phyloP scores from a whole-genome alignment of 2,888 invertebrate species.

The Drosophila merina region DNA sequence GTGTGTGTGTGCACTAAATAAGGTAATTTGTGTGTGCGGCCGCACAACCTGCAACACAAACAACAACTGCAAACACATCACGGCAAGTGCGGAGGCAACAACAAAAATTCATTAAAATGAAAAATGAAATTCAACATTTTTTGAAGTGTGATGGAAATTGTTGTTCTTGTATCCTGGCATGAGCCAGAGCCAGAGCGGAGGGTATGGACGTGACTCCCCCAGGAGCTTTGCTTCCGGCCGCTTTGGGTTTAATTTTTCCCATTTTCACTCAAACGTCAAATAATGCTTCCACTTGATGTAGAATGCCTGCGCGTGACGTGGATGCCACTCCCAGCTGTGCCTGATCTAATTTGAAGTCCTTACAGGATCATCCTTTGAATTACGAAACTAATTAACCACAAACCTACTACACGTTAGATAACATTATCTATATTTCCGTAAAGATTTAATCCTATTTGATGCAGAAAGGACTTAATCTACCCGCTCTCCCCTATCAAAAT shows the following conservation, averaged over 20 bases:
- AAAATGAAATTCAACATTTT: constrained; percentile 77
- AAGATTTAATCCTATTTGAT: neutral
- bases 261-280: constrained; percentile 65
- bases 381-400: neutral
- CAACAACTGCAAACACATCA: constrained; percentile 39
- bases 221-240: constrained; percentile 12
- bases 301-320: constrained; percentile 29
- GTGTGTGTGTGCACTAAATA: constrained; percentile 72
- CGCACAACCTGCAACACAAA: constrained; percentile 49
- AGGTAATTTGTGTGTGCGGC: constrained; percentile 79
- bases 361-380: neutral
- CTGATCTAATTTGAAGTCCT: neutral
- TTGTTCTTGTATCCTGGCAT: constrained; percentile 14
- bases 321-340: constrained; percentile 7
- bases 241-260: constrained; percentile 53
- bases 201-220: neutral
- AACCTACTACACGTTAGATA: neutral
- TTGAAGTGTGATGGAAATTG: constrained; percentile 58
- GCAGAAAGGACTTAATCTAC: neutral
- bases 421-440: neutral
- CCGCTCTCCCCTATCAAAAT: constrained; percentile 23
- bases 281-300: constrained; percentile 63
- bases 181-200: neutral
- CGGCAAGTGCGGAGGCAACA: constrained; percentile 39
- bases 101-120: constrained; percentile 79